Evolutionary conservation across 2,113 vertebrate species (phyloP).

Genomic region (Chaetops frenatus): DNA sequence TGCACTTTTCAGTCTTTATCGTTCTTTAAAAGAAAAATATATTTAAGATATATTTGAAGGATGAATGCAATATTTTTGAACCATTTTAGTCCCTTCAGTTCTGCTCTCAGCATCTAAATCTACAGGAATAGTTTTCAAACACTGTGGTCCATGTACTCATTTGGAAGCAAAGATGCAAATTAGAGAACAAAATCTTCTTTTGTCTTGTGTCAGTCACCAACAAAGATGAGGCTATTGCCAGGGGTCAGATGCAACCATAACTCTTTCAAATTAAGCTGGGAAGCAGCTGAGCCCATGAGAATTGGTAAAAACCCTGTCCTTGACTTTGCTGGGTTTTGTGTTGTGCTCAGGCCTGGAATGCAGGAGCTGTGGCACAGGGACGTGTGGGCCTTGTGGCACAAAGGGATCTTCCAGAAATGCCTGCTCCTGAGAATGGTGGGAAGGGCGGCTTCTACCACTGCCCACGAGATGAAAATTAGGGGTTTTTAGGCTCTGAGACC

Average conservation of each 20-base stretch:
- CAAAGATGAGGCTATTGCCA: background rate
- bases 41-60: background rate
- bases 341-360: background rate
- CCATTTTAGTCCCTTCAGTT: background rate
- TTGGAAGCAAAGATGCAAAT: background rate
- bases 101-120: background rate
- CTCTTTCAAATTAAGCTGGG: background rate
- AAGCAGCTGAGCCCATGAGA: background rate
- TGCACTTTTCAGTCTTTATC: background rate
- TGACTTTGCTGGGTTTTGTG: background rate
- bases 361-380: background rate
- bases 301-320: rapidly evolving
- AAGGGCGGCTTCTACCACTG: background rate
- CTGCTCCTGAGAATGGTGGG: background rate
- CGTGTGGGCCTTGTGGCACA: background rate
- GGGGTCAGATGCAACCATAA: background rate
- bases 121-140: background rate
- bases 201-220: background rate
- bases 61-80: background rate
- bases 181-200: background rate
- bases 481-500: background rate
- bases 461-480: background rate
- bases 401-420: background rate
- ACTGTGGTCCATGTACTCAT: background rate
- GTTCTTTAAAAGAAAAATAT: background rate